Evolutionary conservation across 2,888 invertebrate genomes (phyloP), one percentile per base, ranked within the genome.

Genomic region (Megastigmus dorsalis): DNA sequence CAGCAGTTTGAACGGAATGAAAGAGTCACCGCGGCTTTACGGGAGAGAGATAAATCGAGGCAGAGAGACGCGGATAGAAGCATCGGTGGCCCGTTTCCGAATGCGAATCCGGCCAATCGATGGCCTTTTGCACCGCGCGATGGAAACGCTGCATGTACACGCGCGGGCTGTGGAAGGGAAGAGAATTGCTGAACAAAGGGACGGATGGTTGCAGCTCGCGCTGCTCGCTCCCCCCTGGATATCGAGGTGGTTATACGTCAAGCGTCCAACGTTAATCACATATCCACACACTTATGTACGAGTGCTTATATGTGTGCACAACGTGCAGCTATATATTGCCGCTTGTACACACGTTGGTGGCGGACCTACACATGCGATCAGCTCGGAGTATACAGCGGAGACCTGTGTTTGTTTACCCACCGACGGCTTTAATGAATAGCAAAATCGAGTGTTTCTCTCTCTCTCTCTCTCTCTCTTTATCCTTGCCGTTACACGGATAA

Each of bases 211-310:
- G 60, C 70, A 62, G 41, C 68, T 6, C 18, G 13, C 52, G 20
- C 36, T n/a, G n/a, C 6, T 18, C 18, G 13, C 74, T 60, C 73
- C 18, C 48, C 76, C 79, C 68, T 63, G 59, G 80, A 83, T 84
- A 80, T 82, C 79, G 82, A 78, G 75, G 80, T 79, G 81, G 82
- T 84, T 83, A n/a, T n/a, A 81, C 80, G 81, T 74, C 77, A 75
- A 80, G 82, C 82, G 82, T 83, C 81, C 79, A n/a, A 78, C 84
- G 84, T 85, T 85, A 85, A 85, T 85, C 86, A 84, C 84, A 81
- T 84, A 84, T 83, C 81, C 82, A 81, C 82, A 82, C 81, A 82
- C 80, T 77, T 78, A 73, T 26, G 23, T 10, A 20, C 43, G 45
- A 9, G 26, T 38, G 59, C 26, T 52, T 2, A 2, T n/a, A 43